Evolutionary conservation across 2,888 invertebrate genomes (phyloP).

Genomic region (Ecliptopera silaceata): DNA sequence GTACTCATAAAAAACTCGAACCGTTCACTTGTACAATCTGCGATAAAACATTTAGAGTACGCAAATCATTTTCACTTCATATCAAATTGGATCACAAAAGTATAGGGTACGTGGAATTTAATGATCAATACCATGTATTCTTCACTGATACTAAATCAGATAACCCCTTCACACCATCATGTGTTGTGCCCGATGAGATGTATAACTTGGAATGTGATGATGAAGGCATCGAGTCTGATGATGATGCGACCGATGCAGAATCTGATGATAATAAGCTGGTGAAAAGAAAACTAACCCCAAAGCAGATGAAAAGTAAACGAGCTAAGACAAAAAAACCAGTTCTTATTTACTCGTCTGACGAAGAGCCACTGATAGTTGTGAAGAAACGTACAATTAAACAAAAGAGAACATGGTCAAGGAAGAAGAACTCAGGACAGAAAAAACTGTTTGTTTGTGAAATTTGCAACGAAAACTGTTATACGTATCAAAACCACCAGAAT

Average conservation of each 20-base stretch:
- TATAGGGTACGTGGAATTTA: constrained; percentile 66
- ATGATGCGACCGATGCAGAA: constrained; percentile 8
- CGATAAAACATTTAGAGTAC: constrained; percentile 51
- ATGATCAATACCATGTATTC: constrained; percentile 65
- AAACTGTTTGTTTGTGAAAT: constrained; percentile 53
- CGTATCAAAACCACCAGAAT: constrained; percentile 67
- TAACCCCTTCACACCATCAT: constrained; percentile 49
- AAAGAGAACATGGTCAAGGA: not conserved
- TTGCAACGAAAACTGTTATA: constrained; percentile 69
- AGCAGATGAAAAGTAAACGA: constrained; percentile 10
- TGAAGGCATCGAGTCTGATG: not conserved
- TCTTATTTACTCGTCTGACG: constrained; percentile 51
- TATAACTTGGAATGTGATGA: constrained; percentile 12
- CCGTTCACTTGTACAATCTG: constrained; percentile 72
- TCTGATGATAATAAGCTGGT: constrained; percentile 10
- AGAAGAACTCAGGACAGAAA: not conserved
- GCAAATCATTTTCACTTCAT: constrained; percentile 66
- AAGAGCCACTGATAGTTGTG: constrained; percentile 48
- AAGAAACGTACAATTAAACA: constrained; percentile 32
- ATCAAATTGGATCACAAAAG: constrained; percentile 67
- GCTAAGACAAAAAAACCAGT: constrained; percentile 12
- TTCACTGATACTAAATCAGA: constrained; percentile 63
- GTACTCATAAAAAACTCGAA: constrained; percentile 56
- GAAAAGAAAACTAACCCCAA: constrained; percentile 38
- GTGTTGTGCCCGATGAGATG: constrained; percentile 33